These are phyloP conservation scores for Hetaerina titia DNA, from an alignment of 2,888 invertebrate genomes.

Conservation along the genomic window DNA sequence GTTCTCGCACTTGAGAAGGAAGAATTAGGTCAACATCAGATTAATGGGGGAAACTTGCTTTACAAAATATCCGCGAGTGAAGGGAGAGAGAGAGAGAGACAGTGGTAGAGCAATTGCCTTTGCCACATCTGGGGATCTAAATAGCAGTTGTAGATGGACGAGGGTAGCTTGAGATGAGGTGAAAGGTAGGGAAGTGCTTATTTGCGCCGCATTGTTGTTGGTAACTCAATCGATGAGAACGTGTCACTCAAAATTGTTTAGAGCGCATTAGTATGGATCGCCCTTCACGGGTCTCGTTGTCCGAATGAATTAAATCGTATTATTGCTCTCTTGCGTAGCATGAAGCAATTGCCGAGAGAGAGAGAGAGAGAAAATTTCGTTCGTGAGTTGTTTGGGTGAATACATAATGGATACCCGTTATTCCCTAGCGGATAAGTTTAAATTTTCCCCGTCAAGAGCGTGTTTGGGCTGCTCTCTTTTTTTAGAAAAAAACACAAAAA, in stretches of 20 bases:
- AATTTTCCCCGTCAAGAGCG: background rate
- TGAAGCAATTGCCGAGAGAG: background rate
- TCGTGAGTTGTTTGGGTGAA: conserved; percentile 10
- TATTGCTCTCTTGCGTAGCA: conserved; percentile 9
- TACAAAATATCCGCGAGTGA: background rate
- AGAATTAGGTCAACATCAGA: too few relatives aligned
- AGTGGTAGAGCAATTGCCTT: background rate
- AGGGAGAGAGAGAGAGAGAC: too few relatives aligned
- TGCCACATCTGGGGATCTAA: background rate
- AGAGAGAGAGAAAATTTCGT: background rate
- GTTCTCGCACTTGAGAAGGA: too few relatives aligned
- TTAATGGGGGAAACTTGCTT: too few relatives aligned
- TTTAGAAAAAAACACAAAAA: too few relatives aligned
- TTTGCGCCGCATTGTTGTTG: conserved; percentile 14
- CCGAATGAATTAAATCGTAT: background rate
- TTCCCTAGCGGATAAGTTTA: background rate
- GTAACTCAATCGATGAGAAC: background rate
- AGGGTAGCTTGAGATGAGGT: background rate
- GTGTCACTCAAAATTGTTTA: background rate
- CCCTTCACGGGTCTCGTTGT: background rate
- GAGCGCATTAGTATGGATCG: background rate
- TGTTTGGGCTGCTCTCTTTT: background rate
- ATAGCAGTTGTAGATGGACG: background rate
- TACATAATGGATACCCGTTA: conserved; percentile 7
- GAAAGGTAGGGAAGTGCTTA: background rate